Conservation (phyloP, 1,140 invertebrate genomes). For the Drosophila bocqueti region DNA sequence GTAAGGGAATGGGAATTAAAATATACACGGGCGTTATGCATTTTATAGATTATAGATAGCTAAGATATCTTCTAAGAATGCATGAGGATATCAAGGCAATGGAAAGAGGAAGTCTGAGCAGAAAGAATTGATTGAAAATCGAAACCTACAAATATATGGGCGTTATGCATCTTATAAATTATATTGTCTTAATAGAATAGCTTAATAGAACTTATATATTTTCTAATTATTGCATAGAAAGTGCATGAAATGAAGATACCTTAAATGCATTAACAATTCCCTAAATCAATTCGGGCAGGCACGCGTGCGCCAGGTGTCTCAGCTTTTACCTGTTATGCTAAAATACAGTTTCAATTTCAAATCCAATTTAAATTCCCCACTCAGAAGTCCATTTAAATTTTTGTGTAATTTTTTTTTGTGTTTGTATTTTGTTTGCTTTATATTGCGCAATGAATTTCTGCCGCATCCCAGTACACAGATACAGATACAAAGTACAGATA, state of each 20-base stretch:
- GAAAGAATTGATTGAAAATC: not conserved
- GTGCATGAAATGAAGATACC: not conserved
- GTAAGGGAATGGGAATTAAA: not conserved
- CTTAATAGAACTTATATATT: not conserved
- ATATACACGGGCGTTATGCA: not conserved
- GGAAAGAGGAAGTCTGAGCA: not conserved
- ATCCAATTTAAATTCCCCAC: slow-evolving; percentile 24
- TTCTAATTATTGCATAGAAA: not conserved
- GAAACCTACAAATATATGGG: not conserved
- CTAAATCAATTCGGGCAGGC: not conserved
- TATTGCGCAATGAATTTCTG: slow-evolving; percentile 59
- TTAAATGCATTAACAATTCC: not conserved
- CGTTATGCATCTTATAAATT: not conserved
- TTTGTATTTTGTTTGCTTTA: slow-evolving; percentile 5
- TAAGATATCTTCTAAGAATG: not conserved
- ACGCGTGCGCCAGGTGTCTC: slow-evolving; percentile 4
- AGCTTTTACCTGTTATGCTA: slow-evolving; percentile 40
- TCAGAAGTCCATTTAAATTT: slow-evolving; percentile 31
- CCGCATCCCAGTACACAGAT: slow-evolving; percentile 16
- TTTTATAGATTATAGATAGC: not conserved
- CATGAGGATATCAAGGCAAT: not conserved
- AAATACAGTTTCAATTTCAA: slow-evolving; percentile 25
- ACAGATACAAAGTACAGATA: slow-evolving; percentile 36
- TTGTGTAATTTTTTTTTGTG: slow-evolving; percentile 17
- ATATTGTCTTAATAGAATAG: not conserved